Conservation (phyloP, 2,797 vertebrate genomes). For the Sus cebifrons region DNA sequence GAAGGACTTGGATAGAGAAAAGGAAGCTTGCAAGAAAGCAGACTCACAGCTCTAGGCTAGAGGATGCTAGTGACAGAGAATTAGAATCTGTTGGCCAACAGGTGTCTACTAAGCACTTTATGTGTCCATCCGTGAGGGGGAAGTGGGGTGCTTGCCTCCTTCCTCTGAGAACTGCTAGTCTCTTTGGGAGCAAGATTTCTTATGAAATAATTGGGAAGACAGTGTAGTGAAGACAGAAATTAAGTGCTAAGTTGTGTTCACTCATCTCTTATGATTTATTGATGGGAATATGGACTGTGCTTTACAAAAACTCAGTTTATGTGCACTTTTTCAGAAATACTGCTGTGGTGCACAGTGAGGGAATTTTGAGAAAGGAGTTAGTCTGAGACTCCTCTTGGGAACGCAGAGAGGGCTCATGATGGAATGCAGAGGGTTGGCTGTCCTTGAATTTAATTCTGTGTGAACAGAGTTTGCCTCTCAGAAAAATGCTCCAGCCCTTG, state of each 20-base stretch:
- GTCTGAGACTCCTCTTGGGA: neutral
- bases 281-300: neutral
- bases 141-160: neutral
- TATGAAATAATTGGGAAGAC: neutral
- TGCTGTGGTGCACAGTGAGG: neutral
- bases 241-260: neutral
- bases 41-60: neutral
- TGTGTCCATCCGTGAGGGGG: fast-evolving
- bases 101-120: neutral
- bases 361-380: neutral
- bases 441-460: neutral
- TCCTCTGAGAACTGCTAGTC: neutral
- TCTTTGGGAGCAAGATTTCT: neutral
- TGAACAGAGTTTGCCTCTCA: neutral
- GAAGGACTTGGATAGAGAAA: conserved; percentile 42
- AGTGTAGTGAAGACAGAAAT: neutral
- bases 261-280: neutral
- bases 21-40: conserved; percentile 15
- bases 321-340: conserved; percentile 17
- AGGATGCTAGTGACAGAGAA: conserved; percentile 19
- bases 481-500: neutral
- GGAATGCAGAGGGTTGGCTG: neutral
- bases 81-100: neutral
- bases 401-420: neutral
- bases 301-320: neutral